Conservation (phyloP, 2,797 vertebrate genomes). For the Amblyraja radiata region DNA sequence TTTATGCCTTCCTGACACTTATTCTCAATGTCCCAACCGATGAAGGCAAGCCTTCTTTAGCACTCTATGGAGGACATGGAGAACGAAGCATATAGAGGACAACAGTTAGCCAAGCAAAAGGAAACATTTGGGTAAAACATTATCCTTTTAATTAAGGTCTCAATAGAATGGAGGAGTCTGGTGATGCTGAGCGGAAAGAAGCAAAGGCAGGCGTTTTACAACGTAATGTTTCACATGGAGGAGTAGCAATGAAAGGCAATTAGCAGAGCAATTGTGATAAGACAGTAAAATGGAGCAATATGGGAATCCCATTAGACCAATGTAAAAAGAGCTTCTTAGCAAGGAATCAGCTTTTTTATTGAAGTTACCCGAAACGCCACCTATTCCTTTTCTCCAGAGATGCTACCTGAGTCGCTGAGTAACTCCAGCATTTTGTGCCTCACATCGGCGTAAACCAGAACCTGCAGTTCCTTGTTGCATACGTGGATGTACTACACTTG, state of each 20-base stretch:
- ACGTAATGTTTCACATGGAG: not conserved
- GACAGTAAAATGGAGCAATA: not conserved
- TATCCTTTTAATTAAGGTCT: not conserved
- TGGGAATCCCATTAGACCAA: not conserved
- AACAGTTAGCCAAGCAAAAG: not conserved
- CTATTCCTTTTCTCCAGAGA: too few relatives aligned
- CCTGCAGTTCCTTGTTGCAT: too few relatives aligned
- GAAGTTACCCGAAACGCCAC: not conserved
- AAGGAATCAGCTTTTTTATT: not conserved
- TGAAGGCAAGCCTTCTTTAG: too few relatives aligned
- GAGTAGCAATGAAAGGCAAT: not conserved
- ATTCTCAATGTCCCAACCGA: too few relatives aligned
- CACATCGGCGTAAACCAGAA: too few relatives aligned
- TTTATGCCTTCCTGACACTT: too few relatives aligned
- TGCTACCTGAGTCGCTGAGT: too few relatives aligned
- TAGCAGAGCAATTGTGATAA: not conserved
- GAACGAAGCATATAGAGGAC: too few relatives aligned
- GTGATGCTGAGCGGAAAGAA: not conserved
- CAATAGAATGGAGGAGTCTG: not conserved
- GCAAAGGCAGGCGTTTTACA: not conserved
- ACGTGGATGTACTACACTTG: too few relatives aligned
- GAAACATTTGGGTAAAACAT: not conserved
- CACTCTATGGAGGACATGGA: too few relatives aligned
- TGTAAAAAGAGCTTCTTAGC: not conserved
- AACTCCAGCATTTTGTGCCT: too few relatives aligned